These are phyloP conservation scores for Drosophila subsilvestris DNA, from an alignment of 2,888 invertebrate species.

Conservation along the genomic window DNA sequence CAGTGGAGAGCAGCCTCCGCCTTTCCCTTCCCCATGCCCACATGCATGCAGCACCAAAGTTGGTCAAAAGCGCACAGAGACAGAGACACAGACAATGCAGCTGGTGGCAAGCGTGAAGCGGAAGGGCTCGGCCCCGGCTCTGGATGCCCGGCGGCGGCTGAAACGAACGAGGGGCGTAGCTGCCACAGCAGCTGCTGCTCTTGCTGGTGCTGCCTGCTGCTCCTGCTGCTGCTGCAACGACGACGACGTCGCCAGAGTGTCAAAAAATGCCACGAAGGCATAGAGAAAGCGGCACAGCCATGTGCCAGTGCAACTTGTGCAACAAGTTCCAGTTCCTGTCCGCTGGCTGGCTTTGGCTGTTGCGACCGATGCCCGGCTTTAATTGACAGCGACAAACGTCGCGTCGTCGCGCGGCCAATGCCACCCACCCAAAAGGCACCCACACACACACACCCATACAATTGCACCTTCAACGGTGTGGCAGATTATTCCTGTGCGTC, in stretches of 20 bases:
- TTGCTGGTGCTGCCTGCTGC: constrained; percentile 14
- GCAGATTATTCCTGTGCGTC: constrained; percentile 70
- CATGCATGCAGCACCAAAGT: constrained; percentile 46
- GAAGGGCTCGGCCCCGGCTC: constrained; percentile 53
- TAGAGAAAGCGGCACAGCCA: constrained; percentile 68
- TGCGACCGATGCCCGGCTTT: constrained; percentile 51
- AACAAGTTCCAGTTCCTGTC: constrained; percentile 73
- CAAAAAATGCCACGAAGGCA: constrained; percentile 62
- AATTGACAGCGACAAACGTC: constrained; percentile 77
- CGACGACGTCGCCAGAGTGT: constrained; percentile 57
- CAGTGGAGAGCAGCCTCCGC: constrained; percentile 18
- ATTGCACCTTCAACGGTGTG: constrained; percentile 20
- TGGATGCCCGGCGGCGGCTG: constrained; percentile 14
- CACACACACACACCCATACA: constrained; percentile 13
- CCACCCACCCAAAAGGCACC: constrained; percentile 63
- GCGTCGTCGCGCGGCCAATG: constrained; percentile 70
- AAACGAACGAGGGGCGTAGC: neutral
- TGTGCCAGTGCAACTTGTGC: constrained; percentile 59
- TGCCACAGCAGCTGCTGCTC: constrained; percentile 11
- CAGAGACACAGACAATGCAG: constrained; percentile 57
- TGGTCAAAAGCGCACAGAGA: constrained; percentile 49
- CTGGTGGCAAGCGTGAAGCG: constrained; percentile 67
- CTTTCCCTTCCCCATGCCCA: neutral
- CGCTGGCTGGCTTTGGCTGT: constrained; percentile 33
- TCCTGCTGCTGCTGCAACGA: constrained; percentile 21